Base-by-base conservation (phyloP, 2,888 invertebrate species). In the Ochlodes sylvanus region DNA sequence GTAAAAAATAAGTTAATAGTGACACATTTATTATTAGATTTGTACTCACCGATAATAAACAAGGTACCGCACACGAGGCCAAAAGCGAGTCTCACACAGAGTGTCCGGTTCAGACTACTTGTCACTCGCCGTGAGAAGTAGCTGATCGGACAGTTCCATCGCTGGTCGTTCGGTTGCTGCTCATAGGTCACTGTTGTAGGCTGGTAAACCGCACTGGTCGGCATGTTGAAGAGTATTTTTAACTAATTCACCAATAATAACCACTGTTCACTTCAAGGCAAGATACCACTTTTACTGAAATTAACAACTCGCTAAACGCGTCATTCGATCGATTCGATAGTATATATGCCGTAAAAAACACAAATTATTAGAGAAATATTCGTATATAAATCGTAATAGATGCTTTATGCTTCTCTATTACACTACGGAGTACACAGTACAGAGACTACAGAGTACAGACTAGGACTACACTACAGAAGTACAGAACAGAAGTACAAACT, bases 141-240 rank as follows among this genome's bases (percentile, higher is more conserved):
- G 88, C 94, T 91, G 92, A 94, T 85, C 80, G 95, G 90, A 86
- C 94, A 88, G 89, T 92, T 84, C 94, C 94, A 87, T 83, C 94
- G 83, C 86, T 94, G 94, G 69, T 95, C 94, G 60, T 81, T 85
- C n/a, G 93, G 92, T 76, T 93, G 94, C 75, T 94, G 94, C 84
- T 96, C 96, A 83, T 96, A 96, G 66, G 96, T 96, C 73, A 96
- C 96, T 74, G 96, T 96, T 71, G 96, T 96, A 15, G 96, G 96
- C 85, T 96, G 96, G 88, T 96, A 96, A 58, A 96, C 96, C 70
- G 96, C 96, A 83, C 95, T 95, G 68, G 95, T 94, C 75, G 96
- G 95, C 96, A 96, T 96, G 84, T 87, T 94, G 77, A 75, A 67
- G 68, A 68, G 62, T 71, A 71, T 74, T 68, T 60, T 72, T 56